Conservation (phyloP, 2,888 invertebrate genomes). For the Ametastegia equiseti region DNA sequence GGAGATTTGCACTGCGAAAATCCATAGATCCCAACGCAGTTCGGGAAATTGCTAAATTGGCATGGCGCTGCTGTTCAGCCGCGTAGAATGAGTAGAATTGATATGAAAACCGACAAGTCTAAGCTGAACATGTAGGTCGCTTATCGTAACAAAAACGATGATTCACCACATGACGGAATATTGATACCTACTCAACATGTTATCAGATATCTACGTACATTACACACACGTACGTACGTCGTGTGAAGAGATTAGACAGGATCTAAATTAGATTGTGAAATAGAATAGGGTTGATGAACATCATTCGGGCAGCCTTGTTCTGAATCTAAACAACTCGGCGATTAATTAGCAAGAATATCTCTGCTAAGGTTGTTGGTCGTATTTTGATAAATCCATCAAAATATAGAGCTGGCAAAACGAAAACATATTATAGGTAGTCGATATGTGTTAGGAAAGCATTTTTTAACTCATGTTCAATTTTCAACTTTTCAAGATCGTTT, state of each 20-base stretch:
- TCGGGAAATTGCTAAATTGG: neutral
- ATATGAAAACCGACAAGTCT: neutral
- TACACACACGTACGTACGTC: neutral
- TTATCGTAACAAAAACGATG: conserved; percentile 17
- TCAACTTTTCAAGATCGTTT: neutral
- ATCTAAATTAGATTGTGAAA: neutral
- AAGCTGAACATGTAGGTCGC: neutral
- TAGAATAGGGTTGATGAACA: neutral
- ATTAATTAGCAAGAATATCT: neutral
- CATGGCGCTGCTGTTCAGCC: neutral
- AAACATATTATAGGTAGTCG: too few species aligned
- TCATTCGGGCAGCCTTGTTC: neutral
- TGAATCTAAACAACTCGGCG: neutral
- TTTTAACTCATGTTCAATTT: too few species aligned
- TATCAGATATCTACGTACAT: neutral
- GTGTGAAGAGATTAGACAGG: neutral
- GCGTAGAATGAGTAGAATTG: neutral
- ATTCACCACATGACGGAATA: conserved; percentile 22
- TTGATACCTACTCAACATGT: neutral
- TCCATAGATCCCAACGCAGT: too few species aligned
- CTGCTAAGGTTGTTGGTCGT: too few species aligned
- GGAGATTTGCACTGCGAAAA: too few species aligned
- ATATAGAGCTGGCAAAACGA: neutral
- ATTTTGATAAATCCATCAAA: neutral
- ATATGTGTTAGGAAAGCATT: too few species aligned